Conservation (phyloP, 2,797 vertebrate genomes). For the Myotis pilosus region DNA sequence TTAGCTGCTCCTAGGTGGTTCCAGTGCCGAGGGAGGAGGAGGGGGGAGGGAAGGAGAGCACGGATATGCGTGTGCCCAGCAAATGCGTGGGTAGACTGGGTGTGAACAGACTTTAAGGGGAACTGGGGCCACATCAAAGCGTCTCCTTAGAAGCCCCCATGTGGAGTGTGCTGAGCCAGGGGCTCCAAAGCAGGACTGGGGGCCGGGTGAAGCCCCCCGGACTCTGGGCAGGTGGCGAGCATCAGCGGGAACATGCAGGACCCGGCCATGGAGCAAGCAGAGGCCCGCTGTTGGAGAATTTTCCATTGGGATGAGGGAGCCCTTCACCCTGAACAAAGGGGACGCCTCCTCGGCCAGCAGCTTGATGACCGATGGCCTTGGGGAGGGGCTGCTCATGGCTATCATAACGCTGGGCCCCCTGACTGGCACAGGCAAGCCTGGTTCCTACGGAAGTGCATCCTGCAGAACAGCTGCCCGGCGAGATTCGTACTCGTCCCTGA, state of each 20-base stretch:
- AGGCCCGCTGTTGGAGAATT: accelerated
- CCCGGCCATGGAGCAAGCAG: not conserved
- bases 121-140: not conserved
- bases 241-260: accelerated
- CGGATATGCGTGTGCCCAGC: accelerated
- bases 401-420: not conserved
- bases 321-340: accelerated
- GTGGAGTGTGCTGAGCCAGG: not conserved
- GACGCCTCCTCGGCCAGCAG: not conserved
- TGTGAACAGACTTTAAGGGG: accelerated
- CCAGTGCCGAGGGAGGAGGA: accelerated
- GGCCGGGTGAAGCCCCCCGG: not conserved
- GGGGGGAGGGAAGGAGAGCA: accelerated
- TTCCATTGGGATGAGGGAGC: not conserved
- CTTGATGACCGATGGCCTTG: accelerated
- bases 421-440: not conserved
- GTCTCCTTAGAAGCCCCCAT: not conserved
- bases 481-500: not conserved
- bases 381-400: accelerated
- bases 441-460: accelerated
- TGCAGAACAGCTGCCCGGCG: not conserved
- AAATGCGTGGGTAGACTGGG: not conserved
- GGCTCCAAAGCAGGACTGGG: not conserved
- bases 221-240: not conserved
- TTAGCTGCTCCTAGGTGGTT: not conserved